phyloP scores from a whole-genome alignment of 2,797 vertebrate genomes.

The Sandelia bainsii region DNA sequence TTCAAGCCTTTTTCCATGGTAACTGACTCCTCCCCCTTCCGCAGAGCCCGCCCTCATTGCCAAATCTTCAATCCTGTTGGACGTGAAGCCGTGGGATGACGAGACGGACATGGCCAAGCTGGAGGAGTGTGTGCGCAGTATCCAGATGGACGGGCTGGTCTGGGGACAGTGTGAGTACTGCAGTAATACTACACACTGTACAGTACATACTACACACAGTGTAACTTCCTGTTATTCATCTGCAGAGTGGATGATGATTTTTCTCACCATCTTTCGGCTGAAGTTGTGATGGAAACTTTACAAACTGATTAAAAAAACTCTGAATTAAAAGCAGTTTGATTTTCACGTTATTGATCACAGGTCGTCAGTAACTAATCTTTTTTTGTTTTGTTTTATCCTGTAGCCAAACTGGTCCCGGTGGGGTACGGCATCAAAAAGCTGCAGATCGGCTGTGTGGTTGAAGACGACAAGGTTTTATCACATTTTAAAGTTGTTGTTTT shows the following conservation, averaged over 20 bases:
- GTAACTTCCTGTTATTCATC: background rate
- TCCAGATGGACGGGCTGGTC: conserved; percentile 92
- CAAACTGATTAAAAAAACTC: conserved; percentile 48
- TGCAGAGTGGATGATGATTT: conserved; percentile 66
- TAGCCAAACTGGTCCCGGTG: conserved; percentile 94
- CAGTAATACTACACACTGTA: background rate
- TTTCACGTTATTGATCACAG: background rate
- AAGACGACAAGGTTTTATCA: conserved; percentile 91
- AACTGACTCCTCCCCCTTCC: background rate
- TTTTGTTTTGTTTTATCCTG: background rate
- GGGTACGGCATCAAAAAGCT: conserved; percentile 99
- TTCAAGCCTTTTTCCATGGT: background rate
- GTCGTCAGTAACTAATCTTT: background rate
- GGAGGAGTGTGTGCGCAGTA: conserved; percentile 93
- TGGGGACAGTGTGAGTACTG: conserved; percentile 93
- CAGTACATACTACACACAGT: background rate
- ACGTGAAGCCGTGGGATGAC: conserved; percentile 95
- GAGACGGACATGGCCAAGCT: conserved; percentile 97
- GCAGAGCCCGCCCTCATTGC: conserved; percentile 92
- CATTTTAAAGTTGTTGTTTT: too few relatives aligned
- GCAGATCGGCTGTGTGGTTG: conserved; percentile 96
- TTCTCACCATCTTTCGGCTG: conserved; percentile 80
- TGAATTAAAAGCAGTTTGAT: background rate
- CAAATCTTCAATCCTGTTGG: conserved; percentile 93
- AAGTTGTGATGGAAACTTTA: conserved; percentile 60